These are phyloP conservation scores for Pseudopodoces humilis DNA, from an alignment of 2,113 vertebrate genomes.

Conservation along the genomic window DNA sequence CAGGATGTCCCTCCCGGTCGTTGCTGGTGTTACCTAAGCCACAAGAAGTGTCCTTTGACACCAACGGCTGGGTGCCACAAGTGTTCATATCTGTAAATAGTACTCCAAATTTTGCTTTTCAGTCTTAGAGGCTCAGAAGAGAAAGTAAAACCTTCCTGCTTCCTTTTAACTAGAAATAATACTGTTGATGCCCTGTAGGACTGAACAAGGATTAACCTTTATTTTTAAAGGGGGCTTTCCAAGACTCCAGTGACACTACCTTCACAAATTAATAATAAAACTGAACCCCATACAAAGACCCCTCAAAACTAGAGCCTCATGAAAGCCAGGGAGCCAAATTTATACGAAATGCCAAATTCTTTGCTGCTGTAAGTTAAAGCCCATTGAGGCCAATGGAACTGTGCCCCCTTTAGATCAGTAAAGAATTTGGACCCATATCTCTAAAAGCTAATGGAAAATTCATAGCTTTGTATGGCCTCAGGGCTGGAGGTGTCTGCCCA, in stretches of 20 bases:
- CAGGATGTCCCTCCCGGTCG: neutral
- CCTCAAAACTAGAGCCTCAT: neutral
- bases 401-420: neutral
- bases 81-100: slow-evolving; percentile 57
- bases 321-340: neutral
- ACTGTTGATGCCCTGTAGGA: neutral
- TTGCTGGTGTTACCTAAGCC: slow-evolving; percentile 41
- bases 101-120: slow-evolving; percentile 32
- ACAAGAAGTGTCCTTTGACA: slow-evolving; percentile 68
- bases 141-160: slow-evolving; percentile 1
- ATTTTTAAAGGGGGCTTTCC: slow-evolving; percentile 8
- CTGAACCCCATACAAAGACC: neutral
- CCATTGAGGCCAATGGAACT: neutral
- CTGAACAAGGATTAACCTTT: neutral
- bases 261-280: neutral
- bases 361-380: neutral
- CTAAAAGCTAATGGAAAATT: neutral
- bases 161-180: neutral
- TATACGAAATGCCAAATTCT: neutral
- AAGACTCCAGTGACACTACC: neutral
- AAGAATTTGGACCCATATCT: neutral
- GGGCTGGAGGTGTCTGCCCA: neutral
- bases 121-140: slow-evolving; percentile 21
- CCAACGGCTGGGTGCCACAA: slow-evolving; percentile 57
- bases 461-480: neutral